A percentile compares a stretch with the other conserved stretches of the same genome.
phyloP scores from a whole-genome alignment of 2,888 invertebrate species.

The Euzophera pinguis region DNA sequence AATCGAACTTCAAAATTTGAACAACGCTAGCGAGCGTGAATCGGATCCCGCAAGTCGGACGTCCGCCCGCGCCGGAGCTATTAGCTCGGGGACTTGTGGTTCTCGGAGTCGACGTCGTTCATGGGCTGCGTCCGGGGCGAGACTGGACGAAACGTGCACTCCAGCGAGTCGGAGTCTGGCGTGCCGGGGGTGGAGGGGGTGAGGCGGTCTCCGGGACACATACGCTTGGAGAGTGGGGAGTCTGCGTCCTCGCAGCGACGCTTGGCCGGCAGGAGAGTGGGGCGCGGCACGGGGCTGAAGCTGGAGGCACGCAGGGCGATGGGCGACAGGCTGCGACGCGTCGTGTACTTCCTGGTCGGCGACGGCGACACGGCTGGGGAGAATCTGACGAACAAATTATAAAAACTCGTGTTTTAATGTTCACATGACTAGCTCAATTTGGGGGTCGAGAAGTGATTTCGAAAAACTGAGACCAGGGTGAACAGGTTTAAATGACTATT shows the following conservation, averaged over 20 bases:
- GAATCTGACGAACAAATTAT: slow-evolving; percentile 53
- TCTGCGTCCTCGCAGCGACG: slow-evolving; percentile 83
- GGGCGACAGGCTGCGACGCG: slow-evolving; percentile 92
- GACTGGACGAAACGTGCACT: slow-evolving; percentile 74
- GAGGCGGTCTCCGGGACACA: slow-evolving; percentile 55
- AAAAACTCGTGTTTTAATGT: slow-evolving; percentile 31
- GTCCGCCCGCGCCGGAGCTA: slow-evolving; percentile 26
- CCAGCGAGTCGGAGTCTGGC: slow-evolving; percentile 68
- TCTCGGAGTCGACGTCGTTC: slow-evolving; percentile 45
- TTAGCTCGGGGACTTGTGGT: slow-evolving; percentile 68
- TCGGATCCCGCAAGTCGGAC: slow-evolving; percentile 24
- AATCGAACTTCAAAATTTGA: not conserved
- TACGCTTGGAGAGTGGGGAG: slow-evolving; percentile 61
- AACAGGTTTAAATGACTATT: too few species aligned
- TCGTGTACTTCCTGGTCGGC: slow-evolving; percentile 91
- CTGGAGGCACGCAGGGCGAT: slow-evolving; percentile 90
- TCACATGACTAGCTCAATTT: too few species aligned
- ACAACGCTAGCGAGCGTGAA: not conserved
- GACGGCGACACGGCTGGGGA: slow-evolving; percentile 86
- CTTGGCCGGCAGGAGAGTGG: slow-evolving; percentile 77
- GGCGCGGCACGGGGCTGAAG: slow-evolving; percentile 82
- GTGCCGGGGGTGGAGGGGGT: slow-evolving; percentile 68
- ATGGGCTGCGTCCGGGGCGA: slow-evolving; percentile 63
- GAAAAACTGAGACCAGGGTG: too few species aligned
- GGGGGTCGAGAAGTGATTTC: too few species aligned